These are phyloP conservation scores for Megastigmus dorsalis DNA, from an alignment of 2,888 invertebrate genomes.

Conservation along the genomic window DNA sequence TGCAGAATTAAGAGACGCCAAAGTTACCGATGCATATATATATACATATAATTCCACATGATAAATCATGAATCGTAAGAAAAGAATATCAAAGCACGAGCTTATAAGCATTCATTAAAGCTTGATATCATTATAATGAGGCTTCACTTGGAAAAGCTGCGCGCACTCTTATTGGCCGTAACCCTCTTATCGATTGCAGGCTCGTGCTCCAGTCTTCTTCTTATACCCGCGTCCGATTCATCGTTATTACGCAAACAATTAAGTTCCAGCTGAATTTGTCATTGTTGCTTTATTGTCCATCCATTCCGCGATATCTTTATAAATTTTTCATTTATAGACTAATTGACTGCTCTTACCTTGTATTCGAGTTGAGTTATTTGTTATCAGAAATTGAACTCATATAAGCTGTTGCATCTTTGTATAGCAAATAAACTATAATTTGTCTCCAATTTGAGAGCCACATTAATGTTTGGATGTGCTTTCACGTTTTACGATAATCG, in stretches of 20 bases:
- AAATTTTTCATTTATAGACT: no score
- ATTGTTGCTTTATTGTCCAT: neutral
- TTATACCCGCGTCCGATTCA: neutral
- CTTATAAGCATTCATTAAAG: conserved; percentile 2
- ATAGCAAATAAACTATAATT: no score
- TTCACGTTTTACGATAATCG: no score
- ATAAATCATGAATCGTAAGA: conserved; percentile 12
- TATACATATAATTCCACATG: neutral
- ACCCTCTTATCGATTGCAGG: conserved; percentile 12
- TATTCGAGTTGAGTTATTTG: no score
- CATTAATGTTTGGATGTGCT: no score
- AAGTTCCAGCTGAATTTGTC: neutral
- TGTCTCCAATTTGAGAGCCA: no score
- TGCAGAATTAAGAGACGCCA: no score
- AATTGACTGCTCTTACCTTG: no score
- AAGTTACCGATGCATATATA: no score
- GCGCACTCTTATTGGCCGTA: neutral
- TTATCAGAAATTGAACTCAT: no score
- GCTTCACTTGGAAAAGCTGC: neutral
- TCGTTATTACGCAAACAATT: conserved; percentile 2
- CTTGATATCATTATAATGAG: conserved; percentile 26
- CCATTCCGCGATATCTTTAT: no score
- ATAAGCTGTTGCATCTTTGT: no score
- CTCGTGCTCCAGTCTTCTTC: conserved; percentile 7
- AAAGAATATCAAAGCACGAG: neutral